A percentile compares a stretch with the other conserved stretches of the same genome.
phyloP scores from a whole-genome alignment of 2,797 vertebrate species.

The Coracias cyanogaster region DNA sequence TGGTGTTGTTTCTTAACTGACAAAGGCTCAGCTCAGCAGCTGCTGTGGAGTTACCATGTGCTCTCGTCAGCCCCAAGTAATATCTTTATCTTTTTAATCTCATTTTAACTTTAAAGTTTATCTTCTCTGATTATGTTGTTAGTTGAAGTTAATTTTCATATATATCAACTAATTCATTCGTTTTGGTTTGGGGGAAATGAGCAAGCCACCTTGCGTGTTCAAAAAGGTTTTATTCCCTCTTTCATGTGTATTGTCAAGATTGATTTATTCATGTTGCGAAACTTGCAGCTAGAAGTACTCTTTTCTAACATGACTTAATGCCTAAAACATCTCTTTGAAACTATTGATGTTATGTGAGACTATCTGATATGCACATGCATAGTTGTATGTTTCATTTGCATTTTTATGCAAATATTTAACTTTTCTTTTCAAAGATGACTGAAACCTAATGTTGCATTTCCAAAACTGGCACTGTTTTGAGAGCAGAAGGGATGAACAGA shows the following conservation, averaged over 20 bases:
- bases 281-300: conserved; percentile 45
- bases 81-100: conserved; percentile 30
- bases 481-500: background rate
- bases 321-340: conserved; percentile 62
- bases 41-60: background rate
- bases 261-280: conserved; percentile 57
- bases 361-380: background rate
- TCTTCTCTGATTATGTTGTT: conserved; percentile 44
- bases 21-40: background rate
- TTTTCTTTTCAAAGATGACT: background rate
- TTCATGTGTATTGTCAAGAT: conserved; percentile 43
- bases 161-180: conserved; percentile 20
- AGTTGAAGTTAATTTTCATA: conserved; percentile 50
- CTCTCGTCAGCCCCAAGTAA: conserved; percentile 44
- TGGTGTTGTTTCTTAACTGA: background rate
- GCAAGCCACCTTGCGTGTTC: conserved; percentile 53
- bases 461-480: background rate
- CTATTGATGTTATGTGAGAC: background rate
- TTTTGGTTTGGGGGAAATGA: conserved; percentile 25
- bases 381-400: conserved; percentile 1
- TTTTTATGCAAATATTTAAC: conserved; percentile 3
- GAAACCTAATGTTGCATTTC: background rate
- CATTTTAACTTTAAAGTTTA: conserved; percentile 36
- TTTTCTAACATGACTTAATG: background rate
- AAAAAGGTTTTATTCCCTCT: conserved; percentile 42